These are phyloP conservation scores for Drosophila algonquin DNA, from an alignment of 2,888 invertebrate genomes.

Conservation along the genomic window DNA sequence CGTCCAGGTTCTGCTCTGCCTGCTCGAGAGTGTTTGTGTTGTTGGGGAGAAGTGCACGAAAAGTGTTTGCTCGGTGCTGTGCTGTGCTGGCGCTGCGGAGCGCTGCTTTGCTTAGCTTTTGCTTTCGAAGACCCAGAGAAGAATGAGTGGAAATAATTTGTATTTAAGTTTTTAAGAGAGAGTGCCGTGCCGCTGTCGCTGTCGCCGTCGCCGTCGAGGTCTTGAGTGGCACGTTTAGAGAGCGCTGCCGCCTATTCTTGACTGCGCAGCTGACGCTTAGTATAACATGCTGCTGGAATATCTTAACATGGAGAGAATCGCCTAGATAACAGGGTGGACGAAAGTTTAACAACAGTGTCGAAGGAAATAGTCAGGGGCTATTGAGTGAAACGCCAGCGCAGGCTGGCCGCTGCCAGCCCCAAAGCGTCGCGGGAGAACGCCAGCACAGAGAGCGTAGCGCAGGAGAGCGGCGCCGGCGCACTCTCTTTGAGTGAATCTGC, in stretches of 20 bases:
- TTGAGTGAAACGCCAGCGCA: conserved; percentile 43
- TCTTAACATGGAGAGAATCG: background rate
- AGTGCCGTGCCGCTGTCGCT: background rate
- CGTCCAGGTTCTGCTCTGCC: conserved; percentile 40
- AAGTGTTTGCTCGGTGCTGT: conserved; percentile 52
- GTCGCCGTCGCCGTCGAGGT: background rate
- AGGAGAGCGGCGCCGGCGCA: conserved; percentile 56
- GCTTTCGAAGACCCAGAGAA: conserved; percentile 47
- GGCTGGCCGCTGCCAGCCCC: conserved; percentile 9
- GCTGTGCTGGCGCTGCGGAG: conserved; percentile 31
- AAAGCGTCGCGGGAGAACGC: conserved; percentile 19
- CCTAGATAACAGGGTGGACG: background rate
- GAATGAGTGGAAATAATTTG: conserved; percentile 36
- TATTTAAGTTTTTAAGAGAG: background rate
- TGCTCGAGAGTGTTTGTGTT: conserved; percentile 13
- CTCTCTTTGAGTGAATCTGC: conserved; percentile 48
- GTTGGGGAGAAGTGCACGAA: conserved; percentile 68
- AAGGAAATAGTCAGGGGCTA: background rate
- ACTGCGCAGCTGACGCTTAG: background rate
- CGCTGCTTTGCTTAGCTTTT: conserved; percentile 48
- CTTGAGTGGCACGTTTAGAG: background rate
- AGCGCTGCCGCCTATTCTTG: background rate
- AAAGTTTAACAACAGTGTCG: background rate
- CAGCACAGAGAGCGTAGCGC: conserved; percentile 17
- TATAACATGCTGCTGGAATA: background rate